phyloP scores from a whole-genome alignment of 2,113 vertebrate genomes.

The Nothobranchius kuhntae region DNA sequence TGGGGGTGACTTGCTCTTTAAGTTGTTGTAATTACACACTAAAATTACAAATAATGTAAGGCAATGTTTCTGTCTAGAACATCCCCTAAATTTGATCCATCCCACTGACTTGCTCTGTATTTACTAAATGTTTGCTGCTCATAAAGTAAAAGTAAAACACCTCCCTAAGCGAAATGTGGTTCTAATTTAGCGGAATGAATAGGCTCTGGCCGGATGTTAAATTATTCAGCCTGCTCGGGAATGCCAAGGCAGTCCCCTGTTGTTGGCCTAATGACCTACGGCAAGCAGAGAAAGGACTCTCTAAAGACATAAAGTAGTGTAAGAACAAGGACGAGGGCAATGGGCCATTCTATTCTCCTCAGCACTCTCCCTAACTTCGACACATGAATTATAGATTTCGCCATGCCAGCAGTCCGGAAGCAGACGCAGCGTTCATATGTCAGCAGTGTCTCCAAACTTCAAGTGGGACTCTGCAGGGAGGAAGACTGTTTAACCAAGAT shows the following conservation, averaged over 20 bases:
- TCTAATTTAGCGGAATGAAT: constrained; percentile 1
- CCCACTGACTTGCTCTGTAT: too few relatives aligned
- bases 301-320: constrained; percentile 46
- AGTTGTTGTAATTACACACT: too few relatives aligned
- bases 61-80: too few relatives aligned
- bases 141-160: too few relatives aligned
- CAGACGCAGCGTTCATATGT: constrained; percentile 51
- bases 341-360: constrained; percentile 50
- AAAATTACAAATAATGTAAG: too few relatives aligned
- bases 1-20: too few relatives aligned
- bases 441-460: constrained; percentile 38
- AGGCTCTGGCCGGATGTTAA: constrained; percentile 21
- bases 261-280: constrained; percentile 59
- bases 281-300: constrained; percentile 46
- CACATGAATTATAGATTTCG: constrained; percentile 74
- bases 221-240: constrained; percentile 51
- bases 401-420: constrained; percentile 45
- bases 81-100: too few relatives aligned
- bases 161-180: too few relatives aligned
- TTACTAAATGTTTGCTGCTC: too few relatives aligned
- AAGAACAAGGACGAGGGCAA: constrained; percentile 49
- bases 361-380: constrained; percentile 56
- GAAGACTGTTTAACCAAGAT: constrained; percentile 46
- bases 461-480: constrained; percentile 33
- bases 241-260: constrained; percentile 19